Percentiles rank a stretch among this genome's conserved stretches.
These are phyloP conservation scores for Phodopus roborovskii DNA, from an alignment of 2,113 vertebrate genomes.

Conservation along the genomic window DNA sequence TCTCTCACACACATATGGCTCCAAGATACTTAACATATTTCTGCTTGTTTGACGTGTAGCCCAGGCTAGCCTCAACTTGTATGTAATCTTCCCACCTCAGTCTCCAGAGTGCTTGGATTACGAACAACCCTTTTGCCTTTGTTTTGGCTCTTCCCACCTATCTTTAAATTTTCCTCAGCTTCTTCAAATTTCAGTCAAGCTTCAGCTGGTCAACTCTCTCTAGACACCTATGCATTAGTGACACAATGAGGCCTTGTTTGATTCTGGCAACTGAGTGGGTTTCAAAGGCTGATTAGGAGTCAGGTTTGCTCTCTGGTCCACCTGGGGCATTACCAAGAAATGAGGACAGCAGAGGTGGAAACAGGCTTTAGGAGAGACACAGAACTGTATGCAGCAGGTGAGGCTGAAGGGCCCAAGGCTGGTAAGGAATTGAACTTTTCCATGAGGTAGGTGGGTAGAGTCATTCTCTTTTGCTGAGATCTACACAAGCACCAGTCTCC, in stretches of 20 bases:
- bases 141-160: not conserved
- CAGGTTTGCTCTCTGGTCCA: not conserved
- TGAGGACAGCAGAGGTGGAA: conserved; percentile 82
- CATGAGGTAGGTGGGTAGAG: conserved; percentile 21
- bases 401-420: not conserved
- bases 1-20: not conserved
- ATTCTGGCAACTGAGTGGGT: not conserved
- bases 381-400: conserved; percentile 74
- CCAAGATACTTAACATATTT: not conserved
- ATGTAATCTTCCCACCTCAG: not conserved
- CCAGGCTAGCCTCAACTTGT: not conserved
- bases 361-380: conserved; percentile 75
- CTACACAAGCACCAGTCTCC: too few species aligned
- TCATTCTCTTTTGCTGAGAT: not conserved
- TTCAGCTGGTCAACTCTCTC: not conserved
- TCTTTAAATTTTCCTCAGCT: not conserved
- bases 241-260: not conserved
- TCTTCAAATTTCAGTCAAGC: not conserved
- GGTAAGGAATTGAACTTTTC: conserved; percentile 85
- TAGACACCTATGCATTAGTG: too few species aligned
- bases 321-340: conserved; percentile 72
- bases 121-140: not conserved
- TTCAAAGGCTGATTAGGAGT: not conserved
- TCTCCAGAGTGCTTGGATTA: not conserved
- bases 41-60: not conserved